Evolutionary conservation across 2,113 vertebrate species (phyloP).

Genomic region (Petrocephalus microphthalmus): DNA sequence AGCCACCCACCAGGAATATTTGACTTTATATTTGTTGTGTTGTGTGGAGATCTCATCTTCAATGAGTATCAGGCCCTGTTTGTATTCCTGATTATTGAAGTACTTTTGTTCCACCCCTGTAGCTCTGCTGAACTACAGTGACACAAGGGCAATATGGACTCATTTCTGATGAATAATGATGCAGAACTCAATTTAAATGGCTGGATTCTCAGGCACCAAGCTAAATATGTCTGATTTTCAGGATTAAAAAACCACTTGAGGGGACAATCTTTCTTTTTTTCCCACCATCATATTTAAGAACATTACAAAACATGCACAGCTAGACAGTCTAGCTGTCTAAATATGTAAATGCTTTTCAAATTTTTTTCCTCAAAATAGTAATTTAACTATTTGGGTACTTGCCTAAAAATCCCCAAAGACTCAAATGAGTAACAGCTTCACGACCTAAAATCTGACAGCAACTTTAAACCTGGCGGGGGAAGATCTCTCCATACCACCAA

Average conservation of each 20-base stretch:
- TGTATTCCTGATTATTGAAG: background rate
- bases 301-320: background rate
- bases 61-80: background rate
- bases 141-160: background rate
- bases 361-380: background rate
- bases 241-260: background rate
- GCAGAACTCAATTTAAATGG: background rate
- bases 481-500: background rate
- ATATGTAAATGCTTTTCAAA: background rate
- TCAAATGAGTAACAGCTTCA: background rate
- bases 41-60: background rate
- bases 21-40: background rate
- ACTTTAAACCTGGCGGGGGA: background rate
- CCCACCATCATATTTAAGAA: background rate
- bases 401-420: background rate
- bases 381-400: background rate
- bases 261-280: background rate
- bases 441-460: background rate
- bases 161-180: background rate
- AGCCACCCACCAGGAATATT: background rate
- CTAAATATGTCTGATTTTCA: background rate
- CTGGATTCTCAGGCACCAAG: background rate
- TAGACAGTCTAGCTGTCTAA: background rate
- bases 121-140: background rate
- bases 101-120: background rate